A percentile compares a stretch with the other conserved stretches of the same genome.
Evolutionary conservation across 2,113 vertebrate species (phyloP).

Genomic region (Osmerus eperlanus): DNA sequence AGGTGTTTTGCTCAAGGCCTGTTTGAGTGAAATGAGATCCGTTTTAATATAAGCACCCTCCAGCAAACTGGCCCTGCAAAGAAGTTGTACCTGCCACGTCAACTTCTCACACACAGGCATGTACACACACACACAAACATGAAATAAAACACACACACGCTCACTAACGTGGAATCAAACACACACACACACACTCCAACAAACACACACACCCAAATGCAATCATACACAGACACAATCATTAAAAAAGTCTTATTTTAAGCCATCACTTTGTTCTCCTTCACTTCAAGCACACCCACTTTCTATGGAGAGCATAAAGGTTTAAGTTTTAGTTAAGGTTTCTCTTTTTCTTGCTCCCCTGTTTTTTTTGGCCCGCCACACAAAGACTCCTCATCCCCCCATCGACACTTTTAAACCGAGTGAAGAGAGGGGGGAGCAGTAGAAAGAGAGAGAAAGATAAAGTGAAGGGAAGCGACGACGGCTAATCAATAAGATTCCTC

Average conservation of each 20-base stretch:
- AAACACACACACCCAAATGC: neutral
- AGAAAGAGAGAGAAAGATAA: slow-evolving; percentile 24
- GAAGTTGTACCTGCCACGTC: slow-evolving; percentile 17
- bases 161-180: neutral
- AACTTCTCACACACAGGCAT: slow-evolving; percentile 14
- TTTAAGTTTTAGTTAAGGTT: slow-evolving; percentile 38
- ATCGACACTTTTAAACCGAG: slow-evolving; percentile 46
- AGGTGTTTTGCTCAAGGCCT: slow-evolving; percentile 33
- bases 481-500: slow-evolving; percentile 73
- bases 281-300: slow-evolving; percentile 19
- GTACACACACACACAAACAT: neutral
- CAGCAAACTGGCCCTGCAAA: slow-evolving; percentile 13
- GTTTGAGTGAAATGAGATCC: slow-evolving; percentile 33
- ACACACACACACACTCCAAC: neutral
- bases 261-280: slow-evolving; percentile 28
- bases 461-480: slow-evolving; percentile 48
- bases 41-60: slow-evolving; percentile 29
- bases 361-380: slow-evolving; percentile 40
- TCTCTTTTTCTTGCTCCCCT: slow-evolving; percentile 12
- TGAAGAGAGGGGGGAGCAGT: slow-evolving; percentile 33
- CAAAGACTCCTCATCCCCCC: slow-evolving; percentile 46
- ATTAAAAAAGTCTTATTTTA: slow-evolving; percentile 5
- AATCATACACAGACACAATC: neutral
- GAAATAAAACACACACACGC: neutral
- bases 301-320: slow-evolving; percentile 25